phyloP scores from a whole-genome alignment of 2,113 vertebrate genomes.

The Dicerorhinus sumatrensis region DNA sequence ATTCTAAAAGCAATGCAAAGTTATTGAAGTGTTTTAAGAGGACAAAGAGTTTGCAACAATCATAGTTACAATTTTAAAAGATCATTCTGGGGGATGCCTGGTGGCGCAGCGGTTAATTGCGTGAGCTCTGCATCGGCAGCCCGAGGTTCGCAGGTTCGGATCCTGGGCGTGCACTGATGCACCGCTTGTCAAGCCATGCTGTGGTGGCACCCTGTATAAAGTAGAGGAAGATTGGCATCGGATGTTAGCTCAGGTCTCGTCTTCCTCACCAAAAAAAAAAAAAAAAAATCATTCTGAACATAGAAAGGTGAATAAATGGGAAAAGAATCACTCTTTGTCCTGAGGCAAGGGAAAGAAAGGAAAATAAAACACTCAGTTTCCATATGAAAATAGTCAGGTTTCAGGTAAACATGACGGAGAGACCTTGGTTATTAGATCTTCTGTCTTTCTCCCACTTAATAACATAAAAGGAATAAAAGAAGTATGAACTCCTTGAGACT shows the following conservation, averaged over 20 bases:
- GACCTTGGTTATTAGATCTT: background rate
- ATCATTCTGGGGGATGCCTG: no score
- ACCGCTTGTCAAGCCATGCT: no score
- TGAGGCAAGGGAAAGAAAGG: background rate
- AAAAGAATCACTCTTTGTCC: background rate
- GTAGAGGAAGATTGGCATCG: no score
- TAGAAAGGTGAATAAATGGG: background rate
- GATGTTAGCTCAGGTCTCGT: no score
- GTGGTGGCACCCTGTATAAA: no score
- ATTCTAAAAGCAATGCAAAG: background rate
- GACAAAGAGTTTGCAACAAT: background rate
- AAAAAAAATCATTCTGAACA: background rate
- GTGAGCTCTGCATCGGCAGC: no score
- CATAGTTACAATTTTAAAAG: background rate
- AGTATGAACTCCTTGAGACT: background rate
- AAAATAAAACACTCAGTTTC: background rate
- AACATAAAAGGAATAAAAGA: background rate
- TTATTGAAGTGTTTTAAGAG: background rate
- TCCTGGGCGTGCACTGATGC: no score
- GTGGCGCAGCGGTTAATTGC: no score
- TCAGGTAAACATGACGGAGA: background rate
- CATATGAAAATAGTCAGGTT: background rate
- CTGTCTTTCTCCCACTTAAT: background rate
- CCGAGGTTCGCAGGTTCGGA: no score
- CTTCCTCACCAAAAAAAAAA: no score